Conservation (phyloP, 1,140 invertebrate genomes). For the Pseudomyrmex sp. region DNA sequence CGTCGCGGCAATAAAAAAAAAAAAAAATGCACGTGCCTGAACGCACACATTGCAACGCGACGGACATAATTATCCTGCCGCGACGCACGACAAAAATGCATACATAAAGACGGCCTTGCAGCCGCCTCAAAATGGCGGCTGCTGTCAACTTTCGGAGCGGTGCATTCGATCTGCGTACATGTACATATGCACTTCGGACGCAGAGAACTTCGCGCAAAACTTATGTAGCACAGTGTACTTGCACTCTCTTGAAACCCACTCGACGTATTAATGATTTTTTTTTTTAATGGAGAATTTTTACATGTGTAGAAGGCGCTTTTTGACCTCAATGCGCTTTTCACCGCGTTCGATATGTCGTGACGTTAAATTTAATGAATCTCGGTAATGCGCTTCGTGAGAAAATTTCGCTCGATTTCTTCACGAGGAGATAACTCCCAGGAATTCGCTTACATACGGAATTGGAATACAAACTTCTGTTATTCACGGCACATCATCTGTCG, state of each 20-base stretch:
- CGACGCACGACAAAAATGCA: slow-evolving; percentile 46
- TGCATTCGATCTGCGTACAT: slow-evolving; percentile 21
- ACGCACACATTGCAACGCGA: not conserved
- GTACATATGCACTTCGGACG: no score
- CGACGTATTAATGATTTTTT: no score
- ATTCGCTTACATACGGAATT: not conserved
- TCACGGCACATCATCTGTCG: not conserved
- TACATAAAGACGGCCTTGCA: slow-evolving; percentile 59
- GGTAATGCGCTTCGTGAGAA: not conserved
- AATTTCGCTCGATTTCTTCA: not conserved
- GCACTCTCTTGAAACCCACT: no score
- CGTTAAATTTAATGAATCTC: not conserved
- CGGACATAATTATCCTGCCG: slow-evolving; percentile 31
- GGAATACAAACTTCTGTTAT: not conserved
- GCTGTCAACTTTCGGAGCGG: slow-evolving; percentile 67
- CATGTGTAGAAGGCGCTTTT: no score
- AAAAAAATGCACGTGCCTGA: slow-evolving; percentile 7
- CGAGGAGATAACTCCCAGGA: not conserved
- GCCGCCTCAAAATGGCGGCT: slow-evolving; percentile 72
- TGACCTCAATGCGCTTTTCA: no score
- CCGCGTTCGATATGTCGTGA: no score
- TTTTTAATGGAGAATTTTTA: no score
- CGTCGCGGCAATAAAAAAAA: not conserved
- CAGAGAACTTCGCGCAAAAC: no score
- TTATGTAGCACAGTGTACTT: no score